Conservation (phyloP, 2,888 invertebrate genomes). For the Pachycephus smyrnensis region DNA sequence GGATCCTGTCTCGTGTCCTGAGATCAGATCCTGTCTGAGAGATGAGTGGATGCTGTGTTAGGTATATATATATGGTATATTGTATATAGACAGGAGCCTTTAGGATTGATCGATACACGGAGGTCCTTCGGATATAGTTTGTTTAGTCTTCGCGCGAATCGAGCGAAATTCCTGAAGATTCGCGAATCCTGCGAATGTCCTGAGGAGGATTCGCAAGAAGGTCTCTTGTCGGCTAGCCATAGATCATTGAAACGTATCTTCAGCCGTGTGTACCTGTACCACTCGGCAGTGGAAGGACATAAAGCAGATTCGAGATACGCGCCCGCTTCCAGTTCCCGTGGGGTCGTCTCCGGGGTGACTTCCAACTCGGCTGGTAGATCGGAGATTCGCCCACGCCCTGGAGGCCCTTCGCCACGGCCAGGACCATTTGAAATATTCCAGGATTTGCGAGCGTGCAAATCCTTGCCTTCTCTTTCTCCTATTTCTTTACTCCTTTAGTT, state of each 20-base stretch:
- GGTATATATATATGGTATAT: background rate
- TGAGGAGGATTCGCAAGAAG: conserved; percentile 1
- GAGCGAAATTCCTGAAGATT: background rate
- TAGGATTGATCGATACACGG: background rate
- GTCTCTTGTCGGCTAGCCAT: conserved; percentile 28
- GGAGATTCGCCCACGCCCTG: conserved; percentile 61
- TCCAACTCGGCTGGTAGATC: conserved; percentile 50
- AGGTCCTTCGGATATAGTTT: background rate
- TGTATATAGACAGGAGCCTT: background rate
- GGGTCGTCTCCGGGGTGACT: conserved; percentile 52
- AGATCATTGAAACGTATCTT: conserved; percentile 58
- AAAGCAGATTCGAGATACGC: conserved; percentile 61
- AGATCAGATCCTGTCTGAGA: background rate
- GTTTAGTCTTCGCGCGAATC: background rate
- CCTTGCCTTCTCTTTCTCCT: background rate
- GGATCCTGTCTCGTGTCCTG: background rate
- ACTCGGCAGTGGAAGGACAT: conserved; percentile 49
- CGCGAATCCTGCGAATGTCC: background rate
- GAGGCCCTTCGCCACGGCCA: conserved; percentile 1
- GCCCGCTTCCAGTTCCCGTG: conserved; percentile 56
- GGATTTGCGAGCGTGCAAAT: background rate
- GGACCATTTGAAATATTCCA: conserved; percentile 3
- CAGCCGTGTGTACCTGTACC: conserved; percentile 43
- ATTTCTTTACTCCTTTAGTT: background rate
- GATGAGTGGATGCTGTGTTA: background rate